Conservation (phyloP, 2,797 vertebrate species). For the Acridotheres tristis region DNA sequence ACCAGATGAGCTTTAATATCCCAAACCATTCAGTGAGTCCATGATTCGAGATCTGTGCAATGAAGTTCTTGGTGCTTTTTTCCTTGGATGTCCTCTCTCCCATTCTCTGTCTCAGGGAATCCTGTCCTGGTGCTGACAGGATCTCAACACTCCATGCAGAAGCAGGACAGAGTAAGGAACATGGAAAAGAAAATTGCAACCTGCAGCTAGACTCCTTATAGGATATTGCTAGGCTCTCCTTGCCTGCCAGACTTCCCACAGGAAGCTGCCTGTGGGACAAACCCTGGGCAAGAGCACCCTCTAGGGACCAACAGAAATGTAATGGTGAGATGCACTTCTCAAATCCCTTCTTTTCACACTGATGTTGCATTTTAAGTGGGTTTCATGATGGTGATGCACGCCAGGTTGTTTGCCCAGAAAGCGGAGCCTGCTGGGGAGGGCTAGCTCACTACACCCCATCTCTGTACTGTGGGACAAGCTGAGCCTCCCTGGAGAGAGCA, state of each 20-base stretch:
- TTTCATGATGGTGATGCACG: background rate
- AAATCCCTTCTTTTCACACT: background rate
- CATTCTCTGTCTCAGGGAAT: background rate
- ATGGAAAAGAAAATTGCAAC: background rate
- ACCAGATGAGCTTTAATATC: background rate
- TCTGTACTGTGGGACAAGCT: background rate
- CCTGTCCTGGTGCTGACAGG: background rate
- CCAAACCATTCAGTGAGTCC: background rate
- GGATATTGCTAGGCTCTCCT: background rate
- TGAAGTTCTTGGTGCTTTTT: background rate
- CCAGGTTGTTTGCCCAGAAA: background rate
- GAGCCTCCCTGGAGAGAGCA: background rate
- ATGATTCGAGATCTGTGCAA: background rate
- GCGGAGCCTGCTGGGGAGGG: background rate
- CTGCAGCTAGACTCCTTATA: background rate
- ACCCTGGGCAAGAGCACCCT: background rate
- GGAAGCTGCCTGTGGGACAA: background rate
- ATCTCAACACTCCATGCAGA: background rate
- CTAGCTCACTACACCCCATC: fast-evolving
- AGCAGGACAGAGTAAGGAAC: background rate
- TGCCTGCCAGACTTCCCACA: no score
- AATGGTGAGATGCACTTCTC: background rate
- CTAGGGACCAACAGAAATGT: background rate
- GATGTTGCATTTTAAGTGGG: background rate
- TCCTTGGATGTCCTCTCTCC: background rate